Conservation (phyloP, 2,113 vertebrate genomes). For the Scolopax mira region DNA sequence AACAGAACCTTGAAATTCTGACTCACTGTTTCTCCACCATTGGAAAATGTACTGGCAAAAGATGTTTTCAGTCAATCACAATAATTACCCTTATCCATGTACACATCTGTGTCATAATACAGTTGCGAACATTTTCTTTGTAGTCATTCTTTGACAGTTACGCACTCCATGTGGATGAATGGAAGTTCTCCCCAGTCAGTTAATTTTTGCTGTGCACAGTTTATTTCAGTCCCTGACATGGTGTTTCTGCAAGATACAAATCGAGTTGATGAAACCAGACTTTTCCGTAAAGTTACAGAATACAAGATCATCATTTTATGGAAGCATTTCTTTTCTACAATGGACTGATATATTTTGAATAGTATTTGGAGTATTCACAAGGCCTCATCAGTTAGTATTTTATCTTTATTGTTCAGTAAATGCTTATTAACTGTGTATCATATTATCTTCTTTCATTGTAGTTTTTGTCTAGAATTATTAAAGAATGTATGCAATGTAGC, state of each 20-base stretch:
- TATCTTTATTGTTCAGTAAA: neutral
- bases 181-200: neutral
- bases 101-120: neutral
- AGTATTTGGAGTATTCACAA: neutral
- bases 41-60: neutral
- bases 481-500: neutral
- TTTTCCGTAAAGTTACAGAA: neutral
- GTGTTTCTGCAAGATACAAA: neutral
- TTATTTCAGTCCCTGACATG: neutral
- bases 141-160: neutral
- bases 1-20: neutral
- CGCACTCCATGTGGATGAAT: neutral
- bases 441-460: neutral
- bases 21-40: neutral
- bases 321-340: neutral
- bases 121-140: neutral
- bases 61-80: neutral
- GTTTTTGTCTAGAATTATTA: neutral
- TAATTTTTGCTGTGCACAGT: neutral
- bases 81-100: neutral
- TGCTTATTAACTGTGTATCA: neutral
- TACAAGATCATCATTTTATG: neutral
- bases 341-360: neutral
- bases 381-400: neutral
- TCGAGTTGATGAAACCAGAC: neutral